Evolutionary conservation across 2,113 vertebrate species (phyloP), one percentile per base, ranked within the genome.

Genomic region (Edolisoma coerulescens): DNA sequence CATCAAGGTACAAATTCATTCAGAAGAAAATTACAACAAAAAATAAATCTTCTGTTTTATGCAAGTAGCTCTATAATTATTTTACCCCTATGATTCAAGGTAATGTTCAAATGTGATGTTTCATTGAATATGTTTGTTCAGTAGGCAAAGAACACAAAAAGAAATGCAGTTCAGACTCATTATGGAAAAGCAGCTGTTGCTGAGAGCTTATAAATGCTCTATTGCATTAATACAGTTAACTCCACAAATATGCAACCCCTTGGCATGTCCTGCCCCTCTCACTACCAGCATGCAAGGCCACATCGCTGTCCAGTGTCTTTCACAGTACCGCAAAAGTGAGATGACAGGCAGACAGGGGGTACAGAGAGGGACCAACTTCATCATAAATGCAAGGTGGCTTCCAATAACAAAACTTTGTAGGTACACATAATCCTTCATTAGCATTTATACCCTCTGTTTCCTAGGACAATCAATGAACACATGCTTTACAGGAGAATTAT

Each of bases 371-470:
- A 60, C 27, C 41, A 75, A 50, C 32, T 50, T 79, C 50, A 93
- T 80, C 35, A 70, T 3, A 18, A 83, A 90, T 80, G 56, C 63
- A 90, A 69, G 63, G 47, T 19, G 67, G 78, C 37, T 89, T 84
- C 82, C 44, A 76, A 6, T 45, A 82, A 87, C n/a, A 89, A 94
- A 89, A 83, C 23, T 93, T 77, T 11, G 50, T 54, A 76, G 67
- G 87, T 91, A 84, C 61, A 93, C 70, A 91, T 87, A 94, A 95
- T 94, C 94, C 82, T 90, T 80, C 78, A 83, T 90, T 85, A 91
- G 54, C 79, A 94, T 95, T 92, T 84, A 59, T 74, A 67, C 33
- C 44, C 67, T 90, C 82, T 75, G 45, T 63, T 93, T 90, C 90
- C 78, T 67, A 68, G 71, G 8, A 57, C 33, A 67, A 44, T 49